Conservation (phyloP, 2,797 vertebrate genomes). For the Thamnophis elegans region DNA sequence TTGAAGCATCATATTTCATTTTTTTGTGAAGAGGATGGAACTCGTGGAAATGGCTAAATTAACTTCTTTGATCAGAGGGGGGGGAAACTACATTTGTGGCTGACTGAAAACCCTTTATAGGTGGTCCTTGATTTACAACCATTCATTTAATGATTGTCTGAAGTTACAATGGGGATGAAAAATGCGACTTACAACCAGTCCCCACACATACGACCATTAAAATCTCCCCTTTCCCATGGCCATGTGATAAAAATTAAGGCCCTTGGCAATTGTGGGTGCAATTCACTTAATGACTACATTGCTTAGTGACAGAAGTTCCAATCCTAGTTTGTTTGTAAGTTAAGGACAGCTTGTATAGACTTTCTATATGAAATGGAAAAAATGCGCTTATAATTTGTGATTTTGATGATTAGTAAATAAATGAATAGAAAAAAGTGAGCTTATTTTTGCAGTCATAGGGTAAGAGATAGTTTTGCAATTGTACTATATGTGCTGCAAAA, state of each 20-base stretch:
- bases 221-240: not conserved
- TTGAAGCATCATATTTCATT: not conserved
- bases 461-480: not conserved
- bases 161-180: not conserved
- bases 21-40: not conserved
- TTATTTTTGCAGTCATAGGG: not conserved
- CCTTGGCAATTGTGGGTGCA: not conserved
- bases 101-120: not conserved
- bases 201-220: not conserved
- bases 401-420: not conserved
- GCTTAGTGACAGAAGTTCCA: not conserved
- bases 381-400: not conserved
- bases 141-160: not conserved
- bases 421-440: not conserved
- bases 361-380: not conserved
- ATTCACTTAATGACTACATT: not conserved
- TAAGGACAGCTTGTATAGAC: not conserved
- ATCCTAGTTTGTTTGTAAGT: not conserved
- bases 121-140: not conserved
- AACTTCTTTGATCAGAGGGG: not conserved
- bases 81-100: not conserved
- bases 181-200: not conserved
- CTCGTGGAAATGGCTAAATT: not conserved
- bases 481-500: not conserved
- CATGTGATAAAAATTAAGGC: not conserved